Base-by-base conservation (phyloP, 2,888 invertebrate species). In the Hermodice carunculata region DNA sequence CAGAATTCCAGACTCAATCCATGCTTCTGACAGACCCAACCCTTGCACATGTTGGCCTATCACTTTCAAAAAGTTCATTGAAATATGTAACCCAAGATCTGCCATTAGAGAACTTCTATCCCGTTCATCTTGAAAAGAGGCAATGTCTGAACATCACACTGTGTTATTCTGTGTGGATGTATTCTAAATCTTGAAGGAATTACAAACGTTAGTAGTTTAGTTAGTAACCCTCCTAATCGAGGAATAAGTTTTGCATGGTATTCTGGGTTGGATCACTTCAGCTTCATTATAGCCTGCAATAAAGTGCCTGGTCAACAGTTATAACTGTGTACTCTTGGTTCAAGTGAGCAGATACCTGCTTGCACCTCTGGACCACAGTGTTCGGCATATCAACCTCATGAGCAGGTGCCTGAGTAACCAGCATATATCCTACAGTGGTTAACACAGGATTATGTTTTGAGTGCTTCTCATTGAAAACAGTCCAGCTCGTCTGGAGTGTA, bases 381-480 rank as follows among this genome's bases (percentile, higher is more conserved):
- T 37, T 37, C 11, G 14, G 40, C 40, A 37, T 37, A 14, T 37
- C 40, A 11, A 37, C 14, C 14, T 37, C 40, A 14, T 37, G 40
- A 14, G 40, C 40, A 14, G 40, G 40, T 11, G 40, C 40, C 14
- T 37, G 40, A 14, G 14, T 37, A 14, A 37, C 14, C 14, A 14
- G 40, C 40, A 37, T 37, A 14, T 37, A 11, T 14, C 40, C 40
- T 14, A 37, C 40, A 14, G 40, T 37, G 40, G 40, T 37, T 37
- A 37, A 14, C 14, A 14, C 11, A 14, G 40, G 40, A 37, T 37
- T 17, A 19, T 32, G 34, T 54, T 11, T 6, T 24, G 5, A 6
- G 6, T 44, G n/a, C n/a, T n/a, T n/a, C n/a, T 57, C 28, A 28
- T 44, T 57, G 57, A 17, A 57, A 5, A 6, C 6, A 44, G 42